These are phyloP conservation scores for Petaurus breviceps DNA, from an alignment of 2,113 vertebrate species.

Conservation along the genomic window DNA sequence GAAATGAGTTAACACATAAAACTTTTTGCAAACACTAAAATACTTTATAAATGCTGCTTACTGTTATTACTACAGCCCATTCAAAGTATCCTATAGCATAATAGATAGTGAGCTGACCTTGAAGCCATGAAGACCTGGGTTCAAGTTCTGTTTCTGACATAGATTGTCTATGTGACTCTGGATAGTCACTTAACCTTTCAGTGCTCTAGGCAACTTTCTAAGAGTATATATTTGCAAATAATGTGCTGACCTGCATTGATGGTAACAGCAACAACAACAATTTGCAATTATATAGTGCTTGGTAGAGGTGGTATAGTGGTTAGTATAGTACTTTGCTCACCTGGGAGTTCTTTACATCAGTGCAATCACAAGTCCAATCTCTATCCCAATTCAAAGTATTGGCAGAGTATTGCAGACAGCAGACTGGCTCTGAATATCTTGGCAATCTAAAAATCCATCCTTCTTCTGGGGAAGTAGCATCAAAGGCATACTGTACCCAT, in stretches of 20 bases:
- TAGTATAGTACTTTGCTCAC: background rate
- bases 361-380: background rate
- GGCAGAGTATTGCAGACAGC: background rate
- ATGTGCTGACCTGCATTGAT: background rate
- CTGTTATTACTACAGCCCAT: background rate
- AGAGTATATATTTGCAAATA: background rate
- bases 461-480: background rate
- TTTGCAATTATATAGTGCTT: background rate
- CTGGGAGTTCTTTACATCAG: background rate
- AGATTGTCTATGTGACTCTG: background rate
- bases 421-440: background rate
- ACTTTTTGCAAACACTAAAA: background rate
- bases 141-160: background rate
- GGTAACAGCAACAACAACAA: background rate
- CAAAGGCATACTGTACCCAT: background rate
- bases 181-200: background rate
- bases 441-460: background rate
- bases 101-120: background rate
- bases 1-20: background rate
- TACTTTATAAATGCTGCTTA: background rate
- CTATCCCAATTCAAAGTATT: background rate
- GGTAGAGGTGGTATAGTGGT: background rate
- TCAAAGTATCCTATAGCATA: background rate
- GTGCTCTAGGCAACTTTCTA: background rate
- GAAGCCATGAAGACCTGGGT: background rate